Base-by-base conservation (phyloP, 2,113 vertebrate species). In the Phalacrocorax pelagicus region DNA sequence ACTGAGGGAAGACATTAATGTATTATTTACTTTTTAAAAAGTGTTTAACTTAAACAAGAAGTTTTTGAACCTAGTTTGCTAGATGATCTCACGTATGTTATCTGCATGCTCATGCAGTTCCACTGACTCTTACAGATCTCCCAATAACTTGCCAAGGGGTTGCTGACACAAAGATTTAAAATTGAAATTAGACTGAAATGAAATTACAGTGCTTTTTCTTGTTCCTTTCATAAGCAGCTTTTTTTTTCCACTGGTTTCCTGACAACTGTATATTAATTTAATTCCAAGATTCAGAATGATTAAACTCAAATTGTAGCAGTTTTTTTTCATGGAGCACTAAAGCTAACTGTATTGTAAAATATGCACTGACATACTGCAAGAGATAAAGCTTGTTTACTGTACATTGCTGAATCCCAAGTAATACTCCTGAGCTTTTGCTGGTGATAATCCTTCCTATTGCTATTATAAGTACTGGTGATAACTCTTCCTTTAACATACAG, bases 351-450 rank as follows among this genome's bases (percentile, higher is more conserved):
- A 63, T 70, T 79, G 32, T 87, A 96, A 86, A 92, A 86, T 81
- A 79, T 61, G 54, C 46, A 66, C 69, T 94, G 91, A 80, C 87
- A 96, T 96, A 90, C 83, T 79, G 54, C 78, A 86, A 92, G 66
- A 94, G 85, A 96, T 95, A 95, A 93, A 92, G 61, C 72, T 88
- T 96, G 94, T 93, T 93, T 95, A 90, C 81, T 81, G 75, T 88
- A 87, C 63, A 55, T 82, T 94, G n/a, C 90, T 74, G 72, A 97
- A 93, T 94, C 72, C 61, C 51, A 84, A 80, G 54, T 96, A 97
- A 98, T 94, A 82, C 65, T 94, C 73, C 80, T 83, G 81, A 86
- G 85, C 26, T 93, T 91, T 92, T 89, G 15, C 70, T 72, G 32
- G 58, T 75, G 80, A 96, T 96, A 95, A 93, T 95, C 84, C 57